Conservation (phyloP, 2,797 vertebrate genomes). For the Dallia pectoralis region DNA sequence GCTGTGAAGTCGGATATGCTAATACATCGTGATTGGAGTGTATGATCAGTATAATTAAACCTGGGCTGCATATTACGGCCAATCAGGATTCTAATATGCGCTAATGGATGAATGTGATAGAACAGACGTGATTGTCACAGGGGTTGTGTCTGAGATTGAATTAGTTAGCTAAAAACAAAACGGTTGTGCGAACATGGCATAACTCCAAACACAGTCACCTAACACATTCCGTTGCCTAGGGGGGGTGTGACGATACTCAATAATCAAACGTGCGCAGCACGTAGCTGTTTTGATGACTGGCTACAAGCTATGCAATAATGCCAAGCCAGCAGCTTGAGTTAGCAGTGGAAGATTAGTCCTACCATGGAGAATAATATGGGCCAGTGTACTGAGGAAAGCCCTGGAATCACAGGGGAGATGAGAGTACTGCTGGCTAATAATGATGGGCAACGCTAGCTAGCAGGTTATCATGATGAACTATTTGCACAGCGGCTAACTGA, state of each 20-base stretch:
- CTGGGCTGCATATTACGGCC: background rate
- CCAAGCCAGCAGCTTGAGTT: background rate
- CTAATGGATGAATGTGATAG: background rate
- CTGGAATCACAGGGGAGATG: slow-evolving; percentile 42
- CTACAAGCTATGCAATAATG: background rate
- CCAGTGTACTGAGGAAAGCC: slow-evolving; percentile 15
- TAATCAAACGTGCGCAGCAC: background rate
- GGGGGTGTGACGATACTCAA: background rate
- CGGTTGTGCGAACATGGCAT: slow-evolving; percentile 36
- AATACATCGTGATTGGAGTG: background rate
- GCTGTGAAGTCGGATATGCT: background rate
- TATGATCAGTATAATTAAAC: background rate
- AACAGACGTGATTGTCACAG: slow-evolving; percentile 26
- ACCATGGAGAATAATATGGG: background rate
- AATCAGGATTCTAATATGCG: too few species aligned
- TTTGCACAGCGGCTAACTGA: slow-evolving; percentile 59
- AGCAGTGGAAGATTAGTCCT: background rate
- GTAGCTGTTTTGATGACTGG: background rate
- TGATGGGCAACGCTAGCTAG: slow-evolving; percentile 36
- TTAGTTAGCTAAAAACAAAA: background rate
- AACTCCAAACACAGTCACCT: background rate
- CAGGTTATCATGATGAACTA: slow-evolving; percentile 49
- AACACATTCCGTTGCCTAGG: background rate
- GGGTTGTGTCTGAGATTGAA: slow-evolving; percentile 7
- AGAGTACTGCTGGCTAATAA: slow-evolving; percentile 32